These are phyloP conservation scores for Allophyes oxyacanthae DNA, from an alignment of 2,888 invertebrate genomes.

Conservation along the genomic window DNA sequence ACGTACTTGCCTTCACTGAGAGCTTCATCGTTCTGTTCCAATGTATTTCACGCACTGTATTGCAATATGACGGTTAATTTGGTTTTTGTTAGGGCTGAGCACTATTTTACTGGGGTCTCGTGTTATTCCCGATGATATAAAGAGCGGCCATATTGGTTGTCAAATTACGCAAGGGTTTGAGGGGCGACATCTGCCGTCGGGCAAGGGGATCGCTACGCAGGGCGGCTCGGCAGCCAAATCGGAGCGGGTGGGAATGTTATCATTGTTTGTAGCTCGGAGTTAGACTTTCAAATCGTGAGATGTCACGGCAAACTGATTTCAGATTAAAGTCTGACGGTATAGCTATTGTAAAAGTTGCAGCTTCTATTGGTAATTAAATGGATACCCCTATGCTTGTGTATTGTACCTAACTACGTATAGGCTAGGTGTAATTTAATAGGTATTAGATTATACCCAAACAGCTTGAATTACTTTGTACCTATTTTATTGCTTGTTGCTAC, in stretches of 20 bases:
- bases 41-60: slow-evolving; percentile 40
- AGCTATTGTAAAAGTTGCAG: slow-evolving; percentile 41
- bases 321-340: slow-evolving; percentile 45
- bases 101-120: slow-evolving; percentile 65
- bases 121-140: slow-evolving; percentile 60
- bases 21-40: slow-evolving; percentile 46
- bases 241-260: slow-evolving; percentile 48
- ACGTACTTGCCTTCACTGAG: slow-evolving; percentile 50
- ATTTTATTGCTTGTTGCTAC: too few species aligned
- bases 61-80: slow-evolving; percentile 17
- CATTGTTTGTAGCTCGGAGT: slow-evolving; percentile 49
- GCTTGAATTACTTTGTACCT: too few species aligned
- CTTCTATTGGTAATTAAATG: slow-evolving; percentile 31
- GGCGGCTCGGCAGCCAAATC: slow-evolving; percentile 48
- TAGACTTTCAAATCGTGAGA: slow-evolving; percentile 59
- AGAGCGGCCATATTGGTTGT: slow-evolving; percentile 59
- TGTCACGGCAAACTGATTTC: slow-evolving; percentile 59
- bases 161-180: slow-evolving; percentile 58
- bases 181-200: slow-evolving; percentile 73
- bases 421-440: too few species aligned
- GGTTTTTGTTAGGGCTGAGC: slow-evolving; percentile 35
- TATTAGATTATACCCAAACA: too few species aligned
- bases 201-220: slow-evolving; percentile 54
- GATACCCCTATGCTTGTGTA: not conserved
- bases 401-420: too few species aligned